phyloP scores from a whole-genome alignment of 2,888 invertebrate genomes.

The Archips xylosteana region DNA sequence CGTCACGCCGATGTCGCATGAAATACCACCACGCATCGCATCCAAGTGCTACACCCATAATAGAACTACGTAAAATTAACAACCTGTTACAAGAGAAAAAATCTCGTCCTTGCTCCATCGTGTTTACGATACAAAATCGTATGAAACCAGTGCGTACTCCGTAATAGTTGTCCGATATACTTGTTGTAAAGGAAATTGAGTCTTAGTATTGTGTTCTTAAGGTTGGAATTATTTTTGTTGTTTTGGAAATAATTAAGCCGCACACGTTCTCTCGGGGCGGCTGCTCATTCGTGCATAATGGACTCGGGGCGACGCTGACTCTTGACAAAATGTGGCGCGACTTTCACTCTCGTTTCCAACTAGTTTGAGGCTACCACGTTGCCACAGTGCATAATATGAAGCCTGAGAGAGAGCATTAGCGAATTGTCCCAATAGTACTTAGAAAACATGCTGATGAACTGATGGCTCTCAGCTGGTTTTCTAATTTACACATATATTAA shows the following conservation, averaged over 20 bases:
- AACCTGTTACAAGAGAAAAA: conserved; percentile 52
- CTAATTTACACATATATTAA: neutral
- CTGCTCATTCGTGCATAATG: conserved; percentile 85
- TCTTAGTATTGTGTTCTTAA: conserved; percentile 52
- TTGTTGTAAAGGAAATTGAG: conserved; percentile 54
- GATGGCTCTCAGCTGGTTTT: neutral
- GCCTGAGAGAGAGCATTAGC: conserved; percentile 9
- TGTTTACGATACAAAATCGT: conserved; percentile 47
- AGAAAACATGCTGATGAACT: neutral
- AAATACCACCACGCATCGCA: conserved; percentile 58
- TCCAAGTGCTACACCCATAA: conserved; percentile 77
- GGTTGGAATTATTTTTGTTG: conserved; percentile 48
- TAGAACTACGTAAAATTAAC: conserved; percentile 61
- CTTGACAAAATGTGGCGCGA: conserved; percentile 81
- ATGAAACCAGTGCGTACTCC: conserved; percentile 55
- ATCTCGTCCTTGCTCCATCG: conserved; percentile 43
- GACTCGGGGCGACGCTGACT: conserved; percentile 76
- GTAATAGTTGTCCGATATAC: conserved; percentile 55
- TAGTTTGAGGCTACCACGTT: conserved; percentile 50
- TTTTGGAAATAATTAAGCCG: conserved; percentile 70
- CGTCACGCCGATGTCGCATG: conserved; percentile 73
- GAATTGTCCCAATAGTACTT: neutral
- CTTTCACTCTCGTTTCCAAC: conserved; percentile 81
- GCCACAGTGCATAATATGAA: conserved; percentile 16
- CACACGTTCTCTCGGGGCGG: conserved; percentile 83